These are phyloP conservation scores for Danio aesculapii DNA, from an alignment of 2,797 vertebrate genomes.

Conservation along the genomic window DNA sequence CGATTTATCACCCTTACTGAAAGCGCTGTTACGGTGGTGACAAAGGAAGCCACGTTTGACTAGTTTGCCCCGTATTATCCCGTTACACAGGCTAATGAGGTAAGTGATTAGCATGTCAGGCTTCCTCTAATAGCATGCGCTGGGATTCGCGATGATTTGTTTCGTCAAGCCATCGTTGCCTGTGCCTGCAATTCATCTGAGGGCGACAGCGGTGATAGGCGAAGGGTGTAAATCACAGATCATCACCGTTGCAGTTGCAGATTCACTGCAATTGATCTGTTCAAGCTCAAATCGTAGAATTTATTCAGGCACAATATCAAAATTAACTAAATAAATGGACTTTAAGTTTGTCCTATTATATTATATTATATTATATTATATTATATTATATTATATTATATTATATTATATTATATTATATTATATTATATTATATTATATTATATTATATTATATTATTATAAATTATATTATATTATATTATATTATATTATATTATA, in stretches of 20 bases:
- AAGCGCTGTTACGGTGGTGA: background rate
- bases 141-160: conserved; percentile 44
- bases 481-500: background rate
- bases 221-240: conserved; percentile 18
- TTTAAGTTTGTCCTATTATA: no score
- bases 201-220: background rate
- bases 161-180: conserved; percentile 20
- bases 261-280: background rate
- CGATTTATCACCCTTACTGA: conserved; percentile 17
- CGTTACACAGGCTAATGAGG: conserved; percentile 76
- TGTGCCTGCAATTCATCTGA: conserved; percentile 37
- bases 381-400: no score
- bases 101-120: conserved; percentile 77
- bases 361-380: no score
- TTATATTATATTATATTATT: background rate
- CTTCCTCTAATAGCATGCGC: conserved; percentile 67
- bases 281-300: background rate
- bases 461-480: background rate
- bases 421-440: background rate
- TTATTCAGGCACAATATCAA: no score
- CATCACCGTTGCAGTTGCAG: conserved; percentile 5
- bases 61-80: conserved; percentile 64
- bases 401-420: no score
- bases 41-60: conserved; percentile 19
- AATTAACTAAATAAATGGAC: no score